Conservation (phyloP, 1,140 invertebrate genomes). For the Oscheius sp. region DNA sequence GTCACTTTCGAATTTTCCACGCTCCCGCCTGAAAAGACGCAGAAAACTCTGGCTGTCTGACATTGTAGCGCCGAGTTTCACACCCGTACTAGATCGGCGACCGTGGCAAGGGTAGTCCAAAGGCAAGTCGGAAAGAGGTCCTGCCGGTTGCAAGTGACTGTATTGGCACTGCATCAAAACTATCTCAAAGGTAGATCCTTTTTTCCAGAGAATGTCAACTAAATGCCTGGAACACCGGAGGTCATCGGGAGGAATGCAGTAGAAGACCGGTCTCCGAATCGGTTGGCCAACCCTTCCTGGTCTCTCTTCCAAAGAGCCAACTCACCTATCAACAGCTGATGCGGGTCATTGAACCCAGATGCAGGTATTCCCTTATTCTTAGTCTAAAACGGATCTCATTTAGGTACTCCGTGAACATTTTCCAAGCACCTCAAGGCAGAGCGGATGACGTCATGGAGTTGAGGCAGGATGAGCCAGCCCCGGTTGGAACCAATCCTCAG, state of each 20-base stretch:
- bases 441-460: not conserved
- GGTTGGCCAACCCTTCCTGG: slow-evolving; percentile 65
- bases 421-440: slow-evolving; percentile 43
- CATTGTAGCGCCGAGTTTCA: no score
- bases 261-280: slow-evolving; percentile 50
- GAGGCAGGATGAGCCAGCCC: not conserved
- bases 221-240: slow-evolving; percentile 31
- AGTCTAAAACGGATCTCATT: not conserved
- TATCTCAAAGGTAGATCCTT: no score
- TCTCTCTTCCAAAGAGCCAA: slow-evolving; percentile 64
- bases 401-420: slow-evolving; percentile 60
- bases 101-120: no score
- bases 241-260: slow-evolving; percentile 24
- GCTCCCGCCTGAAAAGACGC: no score
- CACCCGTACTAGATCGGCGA: no score
- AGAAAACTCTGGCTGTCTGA: no score
- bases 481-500: not conserved
- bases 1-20: no score
- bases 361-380: slow-evolving; percentile 53
- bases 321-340: slow-evolving; percentile 63
- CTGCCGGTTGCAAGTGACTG: no score
- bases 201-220: slow-evolving; percentile 58
- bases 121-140: no score
- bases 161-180: no score
- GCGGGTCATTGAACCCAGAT: slow-evolving; percentile 63